Conservation (phyloP, 2,113 vertebrate species). For the Brachypodius melanocephalos region DNA sequence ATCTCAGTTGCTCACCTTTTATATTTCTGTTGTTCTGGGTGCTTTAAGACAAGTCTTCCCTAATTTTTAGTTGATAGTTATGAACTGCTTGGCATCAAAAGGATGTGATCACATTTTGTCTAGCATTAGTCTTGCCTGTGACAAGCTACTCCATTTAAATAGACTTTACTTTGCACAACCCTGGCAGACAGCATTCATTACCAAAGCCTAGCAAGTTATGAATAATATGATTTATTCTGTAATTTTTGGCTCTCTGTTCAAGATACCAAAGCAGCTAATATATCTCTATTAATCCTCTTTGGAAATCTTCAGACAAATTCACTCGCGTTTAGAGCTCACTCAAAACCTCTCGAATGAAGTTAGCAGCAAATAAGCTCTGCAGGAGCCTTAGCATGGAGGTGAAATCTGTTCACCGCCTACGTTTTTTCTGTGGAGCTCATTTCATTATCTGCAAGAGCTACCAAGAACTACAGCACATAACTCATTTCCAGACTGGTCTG, state of each 20-base stretch:
- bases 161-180: not conserved
- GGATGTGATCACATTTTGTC: not conserved
- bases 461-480: not conserved
- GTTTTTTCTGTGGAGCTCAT: not conserved
- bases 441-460: not conserved
- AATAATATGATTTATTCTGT: slow-evolving; percentile 35
- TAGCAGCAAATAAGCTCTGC: not conserved
- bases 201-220: not conserved
- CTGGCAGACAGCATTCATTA: slow-evolving; percentile 5
- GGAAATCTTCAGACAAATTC: slow-evolving; percentile 6
- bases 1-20: not conserved
- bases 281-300: slow-evolving; percentile 5
- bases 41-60: not conserved
- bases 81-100: not conserved
- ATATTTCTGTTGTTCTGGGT: not conserved
- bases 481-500: not conserved
- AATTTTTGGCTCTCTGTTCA: not conserved
- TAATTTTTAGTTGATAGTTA: not conserved
- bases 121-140: not conserved
- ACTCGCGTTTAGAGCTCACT: not conserved
- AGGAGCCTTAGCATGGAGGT: not conserved
- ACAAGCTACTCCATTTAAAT: slow-evolving; percentile 21
- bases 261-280: slow-evolving; percentile 26
- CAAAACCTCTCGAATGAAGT: not conserved
- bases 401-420: not conserved